phyloP scores from a whole-genome alignment of 2,888 invertebrate species.

The Pardosa pseudoannulata region DNA sequence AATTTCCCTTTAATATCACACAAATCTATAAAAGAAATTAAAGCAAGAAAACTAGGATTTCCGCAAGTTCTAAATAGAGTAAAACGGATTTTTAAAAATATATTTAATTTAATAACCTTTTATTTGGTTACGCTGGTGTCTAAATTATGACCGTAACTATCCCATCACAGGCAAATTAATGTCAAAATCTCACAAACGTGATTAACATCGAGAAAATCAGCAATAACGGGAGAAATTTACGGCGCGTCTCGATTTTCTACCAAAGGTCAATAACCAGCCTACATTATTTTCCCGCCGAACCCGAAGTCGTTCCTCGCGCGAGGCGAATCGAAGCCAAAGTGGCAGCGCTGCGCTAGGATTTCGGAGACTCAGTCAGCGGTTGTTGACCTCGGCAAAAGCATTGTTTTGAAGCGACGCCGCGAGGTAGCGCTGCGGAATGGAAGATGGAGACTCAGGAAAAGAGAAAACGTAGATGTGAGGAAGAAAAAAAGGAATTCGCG shows the following conservation, averaged over 20 bases:
- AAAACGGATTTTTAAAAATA: too few species aligned
- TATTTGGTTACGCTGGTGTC: too few species aligned
- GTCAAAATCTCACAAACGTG: neutral
- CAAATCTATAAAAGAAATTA: too few species aligned
- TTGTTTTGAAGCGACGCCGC: conserved; percentile 37
- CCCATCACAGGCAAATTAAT: too few species aligned
- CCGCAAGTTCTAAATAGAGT: too few species aligned
- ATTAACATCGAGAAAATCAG: conserved; percentile 1
- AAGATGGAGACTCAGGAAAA: neutral
- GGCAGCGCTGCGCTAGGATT: conserved; percentile 2
- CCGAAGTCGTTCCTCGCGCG: neutral
- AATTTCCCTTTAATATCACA: too few species aligned
- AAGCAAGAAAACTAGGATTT: too few species aligned
- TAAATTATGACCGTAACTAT: too few species aligned
- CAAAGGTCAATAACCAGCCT: conserved; percentile 58
- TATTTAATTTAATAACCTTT: too few species aligned
- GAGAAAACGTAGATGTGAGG: conserved; percentile 23
- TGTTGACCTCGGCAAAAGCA: conserved; percentile 52
- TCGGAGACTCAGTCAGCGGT: conserved; percentile 56
- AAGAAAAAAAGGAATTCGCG: conserved; percentile 53
- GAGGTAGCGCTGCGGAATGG: conserved; percentile 23
- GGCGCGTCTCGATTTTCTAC: conserved; percentile 6
- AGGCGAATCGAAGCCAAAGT: neutral
- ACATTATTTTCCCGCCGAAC: conserved; percentile 30
- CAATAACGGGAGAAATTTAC: neutral